phyloP scores from a whole-genome alignment of 1,140 invertebrate genomes.

The Mycetomoellerius zeteki region DNA sequence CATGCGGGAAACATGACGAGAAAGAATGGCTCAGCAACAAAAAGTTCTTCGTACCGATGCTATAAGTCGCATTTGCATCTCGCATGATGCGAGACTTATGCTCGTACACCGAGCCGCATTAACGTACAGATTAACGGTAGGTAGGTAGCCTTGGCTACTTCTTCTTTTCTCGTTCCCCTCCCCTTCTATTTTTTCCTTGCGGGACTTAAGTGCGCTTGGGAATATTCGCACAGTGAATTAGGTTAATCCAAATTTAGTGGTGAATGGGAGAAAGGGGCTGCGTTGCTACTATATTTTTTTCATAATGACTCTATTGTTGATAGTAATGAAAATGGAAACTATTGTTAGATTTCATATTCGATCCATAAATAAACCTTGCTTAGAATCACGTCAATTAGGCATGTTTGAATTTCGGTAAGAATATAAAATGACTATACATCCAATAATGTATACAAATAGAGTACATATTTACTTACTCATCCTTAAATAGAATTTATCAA shows the following conservation, averaged over 20 bases:
- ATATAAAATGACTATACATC: background rate
- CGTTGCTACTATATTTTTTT: background rate
- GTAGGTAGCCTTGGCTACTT: slow-evolving; percentile 38
- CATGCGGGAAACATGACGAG: slow-evolving; percentile 6
- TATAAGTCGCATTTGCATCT: slow-evolving; percentile 48
- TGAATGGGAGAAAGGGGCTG: slow-evolving; percentile 22
- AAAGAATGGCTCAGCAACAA: slow-evolving; percentile 42
- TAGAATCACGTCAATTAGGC: background rate
- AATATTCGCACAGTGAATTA: slow-evolving; percentile 65
- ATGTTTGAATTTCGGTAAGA: background rate
- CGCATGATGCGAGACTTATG: slow-evolving; percentile 20
- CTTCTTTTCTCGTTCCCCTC: background rate
- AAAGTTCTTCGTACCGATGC: slow-evolving; percentile 42
- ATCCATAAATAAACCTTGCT: background rate
- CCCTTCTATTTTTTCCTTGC: slow-evolving; percentile 24
- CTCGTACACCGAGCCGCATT: slow-evolving; percentile 21
- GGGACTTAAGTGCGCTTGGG: slow-evolving; percentile 49
- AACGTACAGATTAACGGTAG: slow-evolving; percentile 62
- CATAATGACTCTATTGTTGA: slow-evolving; percentile 28
- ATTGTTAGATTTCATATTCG: background rate
- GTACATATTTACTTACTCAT: background rate
- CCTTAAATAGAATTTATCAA: background rate
- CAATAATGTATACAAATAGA: background rate
- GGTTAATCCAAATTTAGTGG: slow-evolving; percentile 48
- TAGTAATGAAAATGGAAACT: slow-evolving; percentile 43